phyloP scores from a whole-genome alignment of 2,113 vertebrate species.

The Rhabdomys dilectus region DNA sequence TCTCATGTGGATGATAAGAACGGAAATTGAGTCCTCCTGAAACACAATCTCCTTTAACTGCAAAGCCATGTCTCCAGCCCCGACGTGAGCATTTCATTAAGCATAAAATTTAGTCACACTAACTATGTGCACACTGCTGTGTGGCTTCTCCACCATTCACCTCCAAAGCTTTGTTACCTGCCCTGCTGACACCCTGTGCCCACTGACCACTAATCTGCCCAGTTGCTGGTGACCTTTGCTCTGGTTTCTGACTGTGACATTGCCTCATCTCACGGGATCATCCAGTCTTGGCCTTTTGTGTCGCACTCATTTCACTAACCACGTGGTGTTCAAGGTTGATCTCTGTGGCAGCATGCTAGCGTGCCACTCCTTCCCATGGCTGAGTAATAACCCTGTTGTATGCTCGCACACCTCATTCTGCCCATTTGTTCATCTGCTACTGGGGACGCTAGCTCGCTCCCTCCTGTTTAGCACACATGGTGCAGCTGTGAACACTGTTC shows the following conservation, averaged over 20 bases:
- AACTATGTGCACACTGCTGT: rapidly evolving
- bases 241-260: neutral
- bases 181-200: neutral
- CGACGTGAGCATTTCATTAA: too few species aligned
- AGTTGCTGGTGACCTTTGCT: neutral
- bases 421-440: neutral
- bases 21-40: neutral
- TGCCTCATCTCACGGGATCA: neutral
- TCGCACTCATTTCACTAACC: neutral
- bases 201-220: neutral
- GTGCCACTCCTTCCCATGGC: neutral
- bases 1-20: neutral
- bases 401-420: rapidly evolving
- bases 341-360: neutral
- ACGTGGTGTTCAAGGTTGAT: neutral
- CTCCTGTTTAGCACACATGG: too few species aligned
- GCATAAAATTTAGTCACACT: neutral
- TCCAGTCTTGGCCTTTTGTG: neutral
- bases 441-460: neutral
- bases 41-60: neutral
- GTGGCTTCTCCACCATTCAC: rapidly evolving
- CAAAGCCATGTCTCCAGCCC: neutral
- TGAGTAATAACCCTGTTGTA: neutral
- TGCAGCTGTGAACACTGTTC: neutral
- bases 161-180: neutral